These are phyloP conservation scores for Cyanistes caeruleus DNA, from an alignment of 2,113 vertebrate species.

Conservation along the genomic window DNA sequence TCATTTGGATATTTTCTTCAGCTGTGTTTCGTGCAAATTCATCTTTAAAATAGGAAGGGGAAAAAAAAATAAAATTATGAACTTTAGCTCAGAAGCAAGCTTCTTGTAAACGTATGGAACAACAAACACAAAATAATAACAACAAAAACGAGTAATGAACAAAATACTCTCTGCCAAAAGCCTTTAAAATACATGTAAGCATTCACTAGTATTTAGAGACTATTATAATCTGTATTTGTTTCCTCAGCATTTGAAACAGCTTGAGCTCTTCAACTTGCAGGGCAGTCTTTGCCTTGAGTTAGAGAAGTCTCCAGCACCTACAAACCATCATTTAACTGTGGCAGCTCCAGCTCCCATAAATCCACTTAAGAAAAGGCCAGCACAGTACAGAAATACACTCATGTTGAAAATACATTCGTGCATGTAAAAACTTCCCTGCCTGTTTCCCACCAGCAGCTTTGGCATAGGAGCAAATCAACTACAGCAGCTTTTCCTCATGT, in stretches of 20 bases:
- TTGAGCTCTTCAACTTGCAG: background rate
- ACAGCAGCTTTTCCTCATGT: background rate
- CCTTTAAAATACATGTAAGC: background rate
- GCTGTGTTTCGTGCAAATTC: slow-evolving; percentile 56
- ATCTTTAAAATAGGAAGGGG: slow-evolving; percentile 4
- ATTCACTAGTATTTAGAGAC: background rate
- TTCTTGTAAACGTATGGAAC: background rate
- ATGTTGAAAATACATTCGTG: background rate
- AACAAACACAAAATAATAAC: background rate
- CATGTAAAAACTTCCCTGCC: background rate
- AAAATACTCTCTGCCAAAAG: background rate
- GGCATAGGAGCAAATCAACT: background rate
- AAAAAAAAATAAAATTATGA: background rate
- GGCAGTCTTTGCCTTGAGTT: background rate
- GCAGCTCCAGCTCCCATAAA: background rate
- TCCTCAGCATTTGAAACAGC: background rate
- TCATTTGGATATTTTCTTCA: slow-evolving; percentile 74
- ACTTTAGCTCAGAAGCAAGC: background rate
- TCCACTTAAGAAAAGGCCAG: background rate
- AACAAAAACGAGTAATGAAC: background rate
- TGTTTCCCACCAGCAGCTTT: background rate
- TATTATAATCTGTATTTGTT: background rate
- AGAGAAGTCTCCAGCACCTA: background rate
- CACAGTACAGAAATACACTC: background rate
- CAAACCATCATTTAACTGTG: background rate